Percentiles rank a stretch among this genome's conserved stretches.
phyloP scores from a whole-genome alignment of 2,797 vertebrate species.

The Pelodytes ibericus region DNA sequence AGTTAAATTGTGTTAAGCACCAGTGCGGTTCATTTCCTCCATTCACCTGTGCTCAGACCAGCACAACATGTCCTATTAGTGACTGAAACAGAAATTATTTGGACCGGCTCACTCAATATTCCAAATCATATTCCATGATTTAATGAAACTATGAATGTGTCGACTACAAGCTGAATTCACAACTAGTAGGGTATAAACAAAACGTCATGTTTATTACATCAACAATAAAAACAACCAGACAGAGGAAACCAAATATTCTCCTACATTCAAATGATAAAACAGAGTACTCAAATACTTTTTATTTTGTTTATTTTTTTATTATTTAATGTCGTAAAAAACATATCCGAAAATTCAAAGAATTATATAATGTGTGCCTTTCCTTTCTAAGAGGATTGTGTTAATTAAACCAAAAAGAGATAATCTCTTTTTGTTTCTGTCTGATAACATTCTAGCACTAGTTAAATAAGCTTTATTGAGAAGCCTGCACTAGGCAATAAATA shows the following conservation, averaged over 20 bases:
- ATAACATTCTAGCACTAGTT: conserved; percentile 71
- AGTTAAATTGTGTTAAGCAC: too few relatives aligned
- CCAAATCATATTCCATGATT: too few relatives aligned
- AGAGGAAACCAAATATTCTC: not conserved
- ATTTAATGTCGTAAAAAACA: conserved; percentile 29
- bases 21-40: too few relatives aligned
- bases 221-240: not conserved
- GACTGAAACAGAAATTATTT: too few relatives aligned
- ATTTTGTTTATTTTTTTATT: too few relatives aligned
- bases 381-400: conserved; percentile 71
- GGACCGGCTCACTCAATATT: too few relatives aligned
- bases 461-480: conserved; percentile 66
- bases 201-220: too few relatives aligned
- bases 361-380: conserved; percentile 61
- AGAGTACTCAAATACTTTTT: conserved; percentile 13
- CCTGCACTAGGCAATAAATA: conserved; percentile 59
- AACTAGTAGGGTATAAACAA: too few relatives aligned
- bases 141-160: too few relatives aligned
- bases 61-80: too few relatives aligned
- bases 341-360: conserved; percentile 60
- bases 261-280: not conserved
- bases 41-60: too few relatives aligned
- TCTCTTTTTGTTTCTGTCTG: conserved; percentile 70
- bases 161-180: too few relatives aligned
- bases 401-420: conserved; percentile 72